A percentile compares a stretch with the other conserved stretches of the same genome.
These are phyloP conservation scores for Drosophila suboccidentalis DNA, from an alignment of 2,888 invertebrate genomes.

Conservation along the genomic window DNA sequence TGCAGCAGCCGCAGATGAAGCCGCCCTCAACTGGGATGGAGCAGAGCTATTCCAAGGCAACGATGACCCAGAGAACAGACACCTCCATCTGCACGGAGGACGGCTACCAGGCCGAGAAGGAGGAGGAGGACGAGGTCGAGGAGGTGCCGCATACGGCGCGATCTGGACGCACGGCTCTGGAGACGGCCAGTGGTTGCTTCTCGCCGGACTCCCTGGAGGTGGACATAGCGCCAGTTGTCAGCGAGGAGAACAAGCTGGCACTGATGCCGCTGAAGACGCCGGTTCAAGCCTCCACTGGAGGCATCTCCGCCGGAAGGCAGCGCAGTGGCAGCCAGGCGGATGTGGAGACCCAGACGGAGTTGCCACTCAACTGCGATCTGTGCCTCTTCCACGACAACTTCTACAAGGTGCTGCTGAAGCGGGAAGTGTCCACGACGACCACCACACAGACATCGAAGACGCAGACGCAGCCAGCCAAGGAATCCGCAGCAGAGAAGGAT, in stretches of 20 bases:
- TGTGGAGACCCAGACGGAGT: conserved; percentile 84
- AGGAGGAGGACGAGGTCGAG: conserved; percentile 50
- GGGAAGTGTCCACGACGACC: conserved; percentile 85
- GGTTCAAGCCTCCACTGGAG: neutral
- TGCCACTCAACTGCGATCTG: conserved; percentile 84
- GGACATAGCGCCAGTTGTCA: conserved; percentile 23
- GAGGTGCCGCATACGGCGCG: conserved; percentile 49
- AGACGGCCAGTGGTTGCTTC: conserved; percentile 61
- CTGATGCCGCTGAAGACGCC: conserved; percentile 69
- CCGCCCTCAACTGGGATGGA: conserved; percentile 58
- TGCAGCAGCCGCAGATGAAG: conserved; percentile 81
- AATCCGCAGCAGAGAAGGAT: conserved; percentile 75
- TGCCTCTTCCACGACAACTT: conserved; percentile 85
- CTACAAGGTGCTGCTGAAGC: conserved; percentile 84
- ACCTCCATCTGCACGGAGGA: conserved; percentile 80
- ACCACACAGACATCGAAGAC: conserved; percentile 85
- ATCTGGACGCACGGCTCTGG: conserved; percentile 45
- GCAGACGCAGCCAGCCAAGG: conserved; percentile 73
- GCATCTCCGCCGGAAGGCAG: conserved; percentile 4
- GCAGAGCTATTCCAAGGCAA: conserved; percentile 71
- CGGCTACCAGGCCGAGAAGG: conserved; percentile 72
- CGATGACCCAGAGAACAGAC: conserved; percentile 81
- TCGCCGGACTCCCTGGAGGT: conserved; percentile 75
- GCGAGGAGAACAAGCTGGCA: conserved; percentile 65
- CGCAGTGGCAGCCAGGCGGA: conserved; percentile 60